Evolutionary conservation across 2,113 vertebrate genomes (phyloP).

Genomic region (Macroglossus sobrinus): DNA sequence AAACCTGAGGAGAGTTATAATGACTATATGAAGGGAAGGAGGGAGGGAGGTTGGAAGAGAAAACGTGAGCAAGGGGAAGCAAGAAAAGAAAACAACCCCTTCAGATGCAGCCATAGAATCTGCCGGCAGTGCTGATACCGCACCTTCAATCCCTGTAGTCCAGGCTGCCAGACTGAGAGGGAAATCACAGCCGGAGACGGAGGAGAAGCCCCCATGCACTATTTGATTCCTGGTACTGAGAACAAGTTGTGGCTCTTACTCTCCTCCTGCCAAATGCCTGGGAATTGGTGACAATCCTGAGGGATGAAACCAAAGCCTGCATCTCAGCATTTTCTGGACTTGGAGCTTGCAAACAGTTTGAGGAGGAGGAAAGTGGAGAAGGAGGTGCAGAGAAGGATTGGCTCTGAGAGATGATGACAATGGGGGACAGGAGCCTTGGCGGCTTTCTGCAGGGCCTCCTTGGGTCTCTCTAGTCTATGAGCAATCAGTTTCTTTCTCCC

Average conservation of each 20-base stretch:
- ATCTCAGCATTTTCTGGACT: not conserved
- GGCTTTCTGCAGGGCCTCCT: not conserved
- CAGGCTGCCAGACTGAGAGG: slow-evolving; percentile 54
- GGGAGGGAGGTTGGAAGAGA: not conserved
- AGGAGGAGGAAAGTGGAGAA: not conserved
- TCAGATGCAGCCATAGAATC: not conserved
- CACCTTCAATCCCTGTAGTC: not conserved
- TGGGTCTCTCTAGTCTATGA: not conserved
- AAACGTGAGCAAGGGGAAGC: not conserved
- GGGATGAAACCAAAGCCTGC: not conserved
- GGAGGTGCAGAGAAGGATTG: not conserved
- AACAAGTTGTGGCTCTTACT: not conserved
- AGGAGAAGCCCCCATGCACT: not conserved
- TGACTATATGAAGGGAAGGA: not conserved
- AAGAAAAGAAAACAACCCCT: slow-evolving; percentile 16
- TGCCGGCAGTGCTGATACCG: accelerated
- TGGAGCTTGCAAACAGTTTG: slow-evolving; percentile 5
- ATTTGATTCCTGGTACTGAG: not conserved
- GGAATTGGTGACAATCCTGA: not conserved
- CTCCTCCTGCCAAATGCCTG: not conserved
- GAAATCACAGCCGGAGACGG: not conserved
- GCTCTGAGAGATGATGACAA: too few relatives aligned
- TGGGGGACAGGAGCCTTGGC: not conserved
- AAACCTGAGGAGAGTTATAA: slow-evolving; percentile 1
- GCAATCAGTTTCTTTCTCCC: not conserved